Base-by-base conservation (phyloP, 2,113 vertebrate genomes). In the Oenanthe melanoleuca region DNA sequence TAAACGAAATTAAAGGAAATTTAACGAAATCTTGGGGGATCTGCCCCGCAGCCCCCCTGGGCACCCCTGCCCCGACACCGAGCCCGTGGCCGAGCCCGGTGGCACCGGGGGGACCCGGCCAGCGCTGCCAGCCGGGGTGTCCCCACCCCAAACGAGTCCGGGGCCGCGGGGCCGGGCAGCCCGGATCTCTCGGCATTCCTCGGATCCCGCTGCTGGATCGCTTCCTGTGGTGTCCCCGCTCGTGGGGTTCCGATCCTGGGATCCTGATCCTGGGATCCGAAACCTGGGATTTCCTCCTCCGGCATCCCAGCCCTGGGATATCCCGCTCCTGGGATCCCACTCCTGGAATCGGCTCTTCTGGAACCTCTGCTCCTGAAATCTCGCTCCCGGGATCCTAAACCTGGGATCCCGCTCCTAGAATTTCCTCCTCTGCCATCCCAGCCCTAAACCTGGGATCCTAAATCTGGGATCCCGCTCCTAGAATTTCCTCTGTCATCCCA, bases 121-220 rank as follows among this genome's bases (percentile, higher is more conserved):
- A 10, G 18, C 3, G 33, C 40, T 11, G 44, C 12, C 15, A 7
- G 3, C 4, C 3, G 1, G 4, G 26, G 8, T 34, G 15, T 52
- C 29, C 21, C 6, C 40, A 5, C 2, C 61, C 37, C 52, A 4
- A 81, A 81, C 18, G 50, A 1, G 50, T 6, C 5, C 23, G 5
- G 15, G 3, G 60, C 40, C 0, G n/a, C 5, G 37, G 61, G 8
- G 1, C 15, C 2, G 22, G 23, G 33, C 5, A 5, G 37, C 25
- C 14, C 37, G 2, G 31, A 38, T 5, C 63, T 8, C 31, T 8
- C 31, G 2, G 10, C 3, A 0, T 5, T 14, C 49, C 34, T 2
- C 14, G 28, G 60, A 52, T 24, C 57, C 60, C 5, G 6, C 11
- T 31, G 53, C 40, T 34, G 64, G 29, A 22, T 40, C 28, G 9